Conservation (phyloP, 2,113 vertebrate genomes). For the Rhegmatorhina hoffmannsi region DNA sequence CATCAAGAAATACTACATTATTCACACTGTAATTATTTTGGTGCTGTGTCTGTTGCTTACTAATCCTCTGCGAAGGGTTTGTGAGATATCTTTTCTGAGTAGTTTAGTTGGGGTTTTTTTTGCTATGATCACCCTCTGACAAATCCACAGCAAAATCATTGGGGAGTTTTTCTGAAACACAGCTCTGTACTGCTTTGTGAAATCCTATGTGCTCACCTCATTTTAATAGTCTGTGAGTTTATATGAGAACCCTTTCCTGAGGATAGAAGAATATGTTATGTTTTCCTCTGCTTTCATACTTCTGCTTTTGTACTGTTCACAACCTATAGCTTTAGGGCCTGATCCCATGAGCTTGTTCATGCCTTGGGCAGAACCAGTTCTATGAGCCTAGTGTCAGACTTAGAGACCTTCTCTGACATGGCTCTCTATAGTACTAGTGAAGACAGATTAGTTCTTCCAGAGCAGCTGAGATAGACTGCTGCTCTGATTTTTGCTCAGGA, state of each 20-base stretch:
- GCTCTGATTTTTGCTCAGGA: not conserved
- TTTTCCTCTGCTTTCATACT: not conserved
- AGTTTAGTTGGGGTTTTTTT: not conserved
- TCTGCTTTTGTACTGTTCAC: not conserved
- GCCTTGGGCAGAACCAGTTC: constrained; percentile 6
- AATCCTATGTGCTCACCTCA: not conserved
- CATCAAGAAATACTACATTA: not conserved
- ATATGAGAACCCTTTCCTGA: not conserved
- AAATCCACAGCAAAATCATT: not conserved
- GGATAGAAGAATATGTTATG: not conserved
- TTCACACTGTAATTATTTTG: not conserved
- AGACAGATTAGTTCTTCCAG: not conserved
- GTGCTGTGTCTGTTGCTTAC: not conserved
- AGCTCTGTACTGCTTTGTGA: not conserved
- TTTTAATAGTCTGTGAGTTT: not conserved
- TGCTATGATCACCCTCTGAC: not conserved
- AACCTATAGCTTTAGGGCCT: not conserved
- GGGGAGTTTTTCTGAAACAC: not conserved
- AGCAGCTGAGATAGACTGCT: not conserved
- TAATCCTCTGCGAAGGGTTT: not conserved
- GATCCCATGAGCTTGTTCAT: not conserved
- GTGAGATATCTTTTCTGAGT: not conserved
- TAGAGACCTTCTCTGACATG: not conserved
- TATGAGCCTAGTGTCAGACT: not conserved
- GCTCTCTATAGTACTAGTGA: not conserved